A percentile compares a stretch with the other conserved stretches of the same genome.
These are phyloP conservation scores for Gambelia wislizenii DNA, from an alignment of 2,797 vertebrate genomes.

Conservation along the genomic window DNA sequence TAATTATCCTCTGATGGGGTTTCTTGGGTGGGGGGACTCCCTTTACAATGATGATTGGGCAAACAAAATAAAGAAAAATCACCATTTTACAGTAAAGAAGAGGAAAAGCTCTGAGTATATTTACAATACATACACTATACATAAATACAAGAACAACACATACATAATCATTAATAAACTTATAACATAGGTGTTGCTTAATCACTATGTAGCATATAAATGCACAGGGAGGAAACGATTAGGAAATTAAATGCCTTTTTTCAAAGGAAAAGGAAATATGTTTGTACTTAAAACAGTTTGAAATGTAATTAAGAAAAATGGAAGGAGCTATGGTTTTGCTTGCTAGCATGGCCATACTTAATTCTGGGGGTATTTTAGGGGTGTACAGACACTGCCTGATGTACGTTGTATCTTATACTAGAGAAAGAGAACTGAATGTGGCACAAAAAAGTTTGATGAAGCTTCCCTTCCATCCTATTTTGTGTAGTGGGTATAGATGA, in stretches of 20 bases:
- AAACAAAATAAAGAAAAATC: conserved; percentile 78
- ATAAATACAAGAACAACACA: conserved; percentile 99
- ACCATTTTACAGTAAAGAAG: conserved; percentile 94
- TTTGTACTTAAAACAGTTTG: conserved; percentile 82
- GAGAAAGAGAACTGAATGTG: conserved; percentile 60
- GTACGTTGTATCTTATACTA: conserved; percentile 58
- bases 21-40: conserved; percentile 88
- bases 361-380: conserved; percentile 58
- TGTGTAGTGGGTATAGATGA: background rate
- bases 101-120: conserved; percentile 97
- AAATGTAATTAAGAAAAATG: conserved; percentile 78
- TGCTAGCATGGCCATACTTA: conserved; percentile 71
- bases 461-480: conserved; percentile 58
- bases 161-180: conserved; percentile 98
- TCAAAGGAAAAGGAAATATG: conserved; percentile 83
- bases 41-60: conserved; percentile 91
- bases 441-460: conserved; percentile 64
- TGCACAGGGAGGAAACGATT: conserved; percentile 86
- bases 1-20: conserved; percentile 89
- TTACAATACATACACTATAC: conserved; percentile 99
- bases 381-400: conserved; percentile 53
- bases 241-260: conserved; percentile 81
- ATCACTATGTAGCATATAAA: conserved; percentile 91
- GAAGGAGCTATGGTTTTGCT: conserved; percentile 71
- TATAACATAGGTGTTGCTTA: conserved; percentile 93